These are phyloP conservation scores for Synanthedon myopaeformis DNA, from an alignment of 2,888 invertebrate species.

Conservation along the genomic window DNA sequence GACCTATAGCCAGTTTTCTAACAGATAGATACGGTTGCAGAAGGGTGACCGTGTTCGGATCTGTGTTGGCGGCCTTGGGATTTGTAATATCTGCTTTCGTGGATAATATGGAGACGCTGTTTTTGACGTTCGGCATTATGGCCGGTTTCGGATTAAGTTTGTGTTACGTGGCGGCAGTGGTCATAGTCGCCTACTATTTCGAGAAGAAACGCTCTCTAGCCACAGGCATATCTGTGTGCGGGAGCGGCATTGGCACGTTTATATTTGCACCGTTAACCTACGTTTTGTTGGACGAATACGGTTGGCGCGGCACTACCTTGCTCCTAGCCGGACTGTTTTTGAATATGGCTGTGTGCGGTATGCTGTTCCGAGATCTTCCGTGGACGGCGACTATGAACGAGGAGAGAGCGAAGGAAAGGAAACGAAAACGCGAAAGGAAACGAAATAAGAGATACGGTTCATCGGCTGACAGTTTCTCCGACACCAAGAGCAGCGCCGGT, in stretches of 20 bases:
- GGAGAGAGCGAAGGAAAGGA: slow-evolving; percentile 73
- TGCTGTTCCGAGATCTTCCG: slow-evolving; percentile 80
- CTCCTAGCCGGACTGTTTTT: slow-evolving; percentile 84
- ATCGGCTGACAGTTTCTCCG: slow-evolving; percentile 78
- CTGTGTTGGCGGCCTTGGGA: slow-evolving; percentile 79
- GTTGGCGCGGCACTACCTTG: slow-evolving; percentile 87
- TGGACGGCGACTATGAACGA: slow-evolving; percentile 72
- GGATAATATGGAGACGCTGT: slow-evolving; percentile 81
- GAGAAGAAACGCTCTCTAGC: slow-evolving; percentile 86
- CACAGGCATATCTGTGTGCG: slow-evolving; percentile 88
- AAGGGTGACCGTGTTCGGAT: slow-evolving; percentile 81
- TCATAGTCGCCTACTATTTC: slow-evolving; percentile 91
- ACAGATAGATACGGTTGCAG: slow-evolving; percentile 88
- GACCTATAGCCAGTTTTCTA: slow-evolving; percentile 86
- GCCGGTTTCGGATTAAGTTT: slow-evolving; percentile 88
- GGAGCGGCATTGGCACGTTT: slow-evolving; percentile 90
- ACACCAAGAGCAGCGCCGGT: slow-evolving; percentile 75
- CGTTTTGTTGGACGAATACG: slow-evolving; percentile 79
- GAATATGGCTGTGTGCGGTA: slow-evolving; percentile 84
- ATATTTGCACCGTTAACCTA: slow-evolving; percentile 86
- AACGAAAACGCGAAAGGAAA: slow-evolving; percentile 71
- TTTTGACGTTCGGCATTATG: slow-evolving; percentile 85
- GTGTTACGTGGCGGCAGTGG: slow-evolving; percentile 91
- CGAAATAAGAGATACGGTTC: slow-evolving; percentile 69
- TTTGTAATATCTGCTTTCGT: slow-evolving; percentile 83